Percentiles rank a stretch among this genome's conserved stretches.
phyloP scores from a whole-genome alignment of 2,113 vertebrate species.

The Chrysemys picta region DNA sequence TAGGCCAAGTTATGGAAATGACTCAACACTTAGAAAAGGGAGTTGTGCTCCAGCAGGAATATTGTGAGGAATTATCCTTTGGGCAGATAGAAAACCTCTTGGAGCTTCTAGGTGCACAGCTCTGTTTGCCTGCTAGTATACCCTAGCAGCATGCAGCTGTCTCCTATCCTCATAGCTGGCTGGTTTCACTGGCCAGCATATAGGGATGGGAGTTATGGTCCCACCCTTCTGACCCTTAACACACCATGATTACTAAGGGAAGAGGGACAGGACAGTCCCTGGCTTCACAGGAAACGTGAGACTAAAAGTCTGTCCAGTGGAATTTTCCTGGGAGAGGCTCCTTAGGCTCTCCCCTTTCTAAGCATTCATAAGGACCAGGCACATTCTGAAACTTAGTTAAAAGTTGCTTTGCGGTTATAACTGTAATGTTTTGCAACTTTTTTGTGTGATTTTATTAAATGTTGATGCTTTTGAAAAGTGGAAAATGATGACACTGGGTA shows the following conservation, averaged over 20 bases:
- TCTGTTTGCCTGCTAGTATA: accelerated
- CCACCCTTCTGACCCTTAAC: neutral
- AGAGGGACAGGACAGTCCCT: neutral
- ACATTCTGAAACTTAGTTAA: neutral
- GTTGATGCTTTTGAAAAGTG: neutral
- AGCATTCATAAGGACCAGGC: neutral
- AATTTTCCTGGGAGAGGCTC: neutral
- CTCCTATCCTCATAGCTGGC: neutral
- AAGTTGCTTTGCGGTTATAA: neutral
- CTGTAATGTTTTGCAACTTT: neutral
- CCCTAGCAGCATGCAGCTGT: neutral
- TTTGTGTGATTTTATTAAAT: neutral
- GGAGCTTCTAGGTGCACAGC: accelerated
- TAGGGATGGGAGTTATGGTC: neutral
- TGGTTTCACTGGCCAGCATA: neutral
- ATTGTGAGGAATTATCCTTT: neutral
- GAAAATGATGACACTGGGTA: neutral
- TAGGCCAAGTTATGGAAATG: neutral
- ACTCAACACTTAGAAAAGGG: neutral
- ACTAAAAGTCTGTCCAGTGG: neutral
- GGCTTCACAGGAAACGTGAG: neutral
- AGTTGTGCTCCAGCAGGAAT: neutral
- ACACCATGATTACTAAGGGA: neutral
- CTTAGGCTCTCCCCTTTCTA: too few relatives aligned
- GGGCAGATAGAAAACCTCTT: neutral